A percentile compares a stretch with the other conserved stretches of the same genome.
These are phyloP conservation scores for Drosophila carrolli DNA, from an alignment of 1,140 invertebrate genomes.

Conservation along the genomic window DNA sequence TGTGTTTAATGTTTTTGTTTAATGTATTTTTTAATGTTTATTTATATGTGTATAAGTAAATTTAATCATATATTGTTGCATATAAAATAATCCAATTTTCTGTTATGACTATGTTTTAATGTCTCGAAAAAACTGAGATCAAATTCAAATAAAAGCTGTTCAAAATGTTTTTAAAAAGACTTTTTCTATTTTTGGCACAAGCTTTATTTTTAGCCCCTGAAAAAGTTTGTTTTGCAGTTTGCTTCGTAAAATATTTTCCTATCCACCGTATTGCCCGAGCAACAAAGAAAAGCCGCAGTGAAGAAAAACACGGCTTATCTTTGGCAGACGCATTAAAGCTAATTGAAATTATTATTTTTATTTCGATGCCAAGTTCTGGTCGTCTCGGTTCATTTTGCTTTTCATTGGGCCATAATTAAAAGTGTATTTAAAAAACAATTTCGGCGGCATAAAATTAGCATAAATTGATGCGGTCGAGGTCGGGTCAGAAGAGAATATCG, in stretches of 20 bases:
- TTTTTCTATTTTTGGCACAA: not conserved
- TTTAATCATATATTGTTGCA: too few relatives aligned
- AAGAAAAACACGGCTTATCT: constrained; percentile 16
- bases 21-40: not conserved
- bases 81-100: too few relatives aligned
- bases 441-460: constrained; percentile 67
- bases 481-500: constrained; percentile 20
- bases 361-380: constrained; percentile 16
- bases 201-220: not conserved
- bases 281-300: not conserved
- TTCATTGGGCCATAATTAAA: constrained; percentile 72
- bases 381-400: constrained; percentile 23
- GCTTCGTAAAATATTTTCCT: not conserved
- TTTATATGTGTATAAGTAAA: too few relatives aligned
- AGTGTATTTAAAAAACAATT: constrained; percentile 82
- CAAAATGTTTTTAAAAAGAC: too few relatives aligned
- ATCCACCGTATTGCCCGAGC: not conserved
- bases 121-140: too few relatives aligned
- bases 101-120: too few relatives aligned
- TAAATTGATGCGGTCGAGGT: constrained; percentile 70
- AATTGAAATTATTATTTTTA: constrained; percentile 65
- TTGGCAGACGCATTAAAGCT: constrained; percentile 49
- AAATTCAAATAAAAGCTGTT: too few relatives aligned
- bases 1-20: not conserved
- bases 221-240: not conserved